A percentile compares a stretch with the other conserved stretches of the same genome.
These are phyloP conservation scores for Athene cunicularia DNA, from an alignment of 2,113 vertebrate species.

Conservation along the genomic window DNA sequence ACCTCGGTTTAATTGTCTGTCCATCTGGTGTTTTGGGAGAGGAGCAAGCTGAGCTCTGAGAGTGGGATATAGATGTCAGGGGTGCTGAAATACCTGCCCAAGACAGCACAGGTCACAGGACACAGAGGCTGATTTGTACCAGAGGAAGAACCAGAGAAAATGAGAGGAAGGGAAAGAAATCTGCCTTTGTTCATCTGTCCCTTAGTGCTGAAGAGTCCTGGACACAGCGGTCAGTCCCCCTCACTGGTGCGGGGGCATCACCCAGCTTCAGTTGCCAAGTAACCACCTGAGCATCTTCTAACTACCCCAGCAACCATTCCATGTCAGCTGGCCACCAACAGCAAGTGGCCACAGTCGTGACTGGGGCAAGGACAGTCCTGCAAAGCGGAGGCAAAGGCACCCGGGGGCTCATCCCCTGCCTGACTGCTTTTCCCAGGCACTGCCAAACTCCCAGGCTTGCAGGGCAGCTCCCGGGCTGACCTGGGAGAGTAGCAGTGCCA, in stretches of 20 bases:
- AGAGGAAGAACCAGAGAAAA: not conserved
- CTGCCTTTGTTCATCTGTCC: not conserved
- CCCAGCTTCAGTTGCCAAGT: rapidly evolving
- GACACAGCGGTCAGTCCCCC: not conserved
- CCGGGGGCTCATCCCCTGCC: not conserved
- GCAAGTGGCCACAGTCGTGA: not conserved
- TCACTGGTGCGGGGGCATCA: rapidly evolving
- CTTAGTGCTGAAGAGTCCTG: not conserved
- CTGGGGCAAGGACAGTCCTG: not conserved
- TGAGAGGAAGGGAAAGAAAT: not conserved
- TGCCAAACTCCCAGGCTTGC: not conserved
- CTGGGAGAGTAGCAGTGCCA: rapidly evolving
- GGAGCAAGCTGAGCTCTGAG: not conserved
- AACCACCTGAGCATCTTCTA: not conserved
- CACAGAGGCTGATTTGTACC: not conserved
- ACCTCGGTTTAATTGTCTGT: not conserved
- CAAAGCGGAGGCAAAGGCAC: not conserved
- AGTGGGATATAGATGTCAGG: not conserved
- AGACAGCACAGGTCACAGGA: not conserved
- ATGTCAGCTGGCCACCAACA: not conserved
- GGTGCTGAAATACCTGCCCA: not conserved
- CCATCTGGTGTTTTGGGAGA: not conserved
- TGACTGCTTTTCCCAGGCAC: rapidly evolving
- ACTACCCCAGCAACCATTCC: rapidly evolving
- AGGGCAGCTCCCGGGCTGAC: not conserved